Evolutionary conservation across 2,113 vertebrate genomes (phyloP).

Genomic region (Leucoraja erinaceus): DNA sequence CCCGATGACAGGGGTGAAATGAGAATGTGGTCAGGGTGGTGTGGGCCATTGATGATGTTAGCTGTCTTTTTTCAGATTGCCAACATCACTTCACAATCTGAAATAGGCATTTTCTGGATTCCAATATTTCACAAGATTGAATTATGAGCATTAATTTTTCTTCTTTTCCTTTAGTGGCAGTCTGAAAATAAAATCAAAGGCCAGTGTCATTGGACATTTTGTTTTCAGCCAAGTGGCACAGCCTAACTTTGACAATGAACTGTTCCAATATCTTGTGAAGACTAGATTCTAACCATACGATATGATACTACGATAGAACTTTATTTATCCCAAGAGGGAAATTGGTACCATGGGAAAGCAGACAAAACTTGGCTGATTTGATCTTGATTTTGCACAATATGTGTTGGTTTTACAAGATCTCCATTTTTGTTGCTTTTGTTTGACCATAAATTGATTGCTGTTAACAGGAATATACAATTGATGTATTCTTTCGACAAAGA

Average conservation of each 20-base stretch:
- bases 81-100: not conserved
- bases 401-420: not conserved
- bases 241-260: not conserved
- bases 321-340: no score
- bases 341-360: not conserved
- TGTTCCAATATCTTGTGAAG: not conserved
- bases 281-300: not conserved
- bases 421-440: not conserved
- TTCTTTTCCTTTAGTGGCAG: not conserved
- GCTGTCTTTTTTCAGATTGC: not conserved
- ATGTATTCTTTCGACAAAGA: constrained; percentile 94
- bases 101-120: not conserved
- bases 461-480: constrained; percentile 91
- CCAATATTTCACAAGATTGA: not conserved
- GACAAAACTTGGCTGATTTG: not conserved
- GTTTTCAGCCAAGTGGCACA: not conserved
- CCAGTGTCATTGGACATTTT: not conserved
- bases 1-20: no score
- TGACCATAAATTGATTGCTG: constrained; percentile 21
- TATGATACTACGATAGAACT: no score
- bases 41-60: no score
- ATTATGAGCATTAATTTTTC: not conserved
- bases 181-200: not conserved
- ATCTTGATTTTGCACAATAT: not conserved
- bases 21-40: no score